A percentile compares a stretch with the other conserved stretches of the same genome.
Conservation (phyloP, 2,113 vertebrate genomes). For the Bos javanicus region DNA sequence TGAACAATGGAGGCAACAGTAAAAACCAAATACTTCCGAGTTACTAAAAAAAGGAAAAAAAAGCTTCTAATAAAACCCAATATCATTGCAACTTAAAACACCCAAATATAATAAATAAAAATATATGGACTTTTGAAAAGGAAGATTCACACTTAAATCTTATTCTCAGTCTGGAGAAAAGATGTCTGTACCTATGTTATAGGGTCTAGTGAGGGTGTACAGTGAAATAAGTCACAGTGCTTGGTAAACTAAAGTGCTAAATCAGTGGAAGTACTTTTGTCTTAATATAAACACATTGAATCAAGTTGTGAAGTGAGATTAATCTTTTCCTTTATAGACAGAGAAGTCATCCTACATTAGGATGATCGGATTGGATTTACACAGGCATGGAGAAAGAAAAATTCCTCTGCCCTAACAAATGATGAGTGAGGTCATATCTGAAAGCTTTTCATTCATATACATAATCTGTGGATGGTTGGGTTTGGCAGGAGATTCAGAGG, state of each 20-base stretch:
- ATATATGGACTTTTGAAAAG: not conserved
- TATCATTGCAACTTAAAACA: not conserved
- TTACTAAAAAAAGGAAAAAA: not conserved
- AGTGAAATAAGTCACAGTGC: fast-evolving
- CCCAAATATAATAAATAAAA: not conserved
- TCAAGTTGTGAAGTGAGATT: not conserved
- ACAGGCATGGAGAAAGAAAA: not conserved
- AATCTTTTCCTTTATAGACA: not conserved
- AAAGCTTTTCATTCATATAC: not conserved
- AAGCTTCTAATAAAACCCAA: not conserved
- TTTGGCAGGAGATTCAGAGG: not conserved
- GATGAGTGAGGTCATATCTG: not conserved
- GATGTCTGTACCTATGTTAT: not conserved
- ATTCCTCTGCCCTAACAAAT: not conserved
- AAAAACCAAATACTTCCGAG: not conserved
- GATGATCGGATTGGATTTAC: not conserved
- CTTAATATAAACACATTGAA: not conserved
- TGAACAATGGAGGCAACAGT: slow-evolving; percentile 1
- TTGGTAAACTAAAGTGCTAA: not conserved
- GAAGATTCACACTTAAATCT: not conserved
- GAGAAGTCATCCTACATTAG: not conserved
- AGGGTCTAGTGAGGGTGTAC: not conserved
- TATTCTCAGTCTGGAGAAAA: not conserved
- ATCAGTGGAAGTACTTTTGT: not conserved
- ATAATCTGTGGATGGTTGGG: not conserved